phyloP scores from a whole-genome alignment of 2,113 vertebrate genomes.

The Nanorana parkeri region DNA sequence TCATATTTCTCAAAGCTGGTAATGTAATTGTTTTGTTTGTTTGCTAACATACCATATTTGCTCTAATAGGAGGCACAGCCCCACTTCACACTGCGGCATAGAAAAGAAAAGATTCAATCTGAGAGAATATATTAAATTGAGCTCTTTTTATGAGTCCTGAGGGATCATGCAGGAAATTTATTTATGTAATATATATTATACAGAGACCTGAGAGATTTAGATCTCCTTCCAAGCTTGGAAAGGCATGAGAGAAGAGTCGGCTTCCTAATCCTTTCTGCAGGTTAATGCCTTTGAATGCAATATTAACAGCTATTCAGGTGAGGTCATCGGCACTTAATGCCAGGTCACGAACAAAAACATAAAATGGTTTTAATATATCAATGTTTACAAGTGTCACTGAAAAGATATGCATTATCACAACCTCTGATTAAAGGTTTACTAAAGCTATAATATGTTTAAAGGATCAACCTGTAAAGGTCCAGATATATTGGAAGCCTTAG shows the following conservation, averaged over 20 bases:
- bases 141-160: constrained; percentile 28
- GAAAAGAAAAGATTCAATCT: constrained; percentile 25
- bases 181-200: constrained; percentile 38
- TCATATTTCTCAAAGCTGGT: constrained; percentile 28
- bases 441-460: neutral
- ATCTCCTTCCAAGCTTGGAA: constrained; percentile 29
- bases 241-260: neutral
- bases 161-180: constrained; percentile 33
- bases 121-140: constrained; percentile 30
- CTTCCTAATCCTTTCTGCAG: constrained; percentile 9
- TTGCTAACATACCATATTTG: constrained; percentile 40
- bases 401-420: constrained; percentile 22
- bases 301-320: constrained; percentile 18
- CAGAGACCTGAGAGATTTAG: constrained; percentile 15
- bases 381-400: constrained; percentile 6
- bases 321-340: constrained; percentile 1
- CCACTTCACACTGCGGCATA: constrained; percentile 34
- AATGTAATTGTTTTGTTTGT: constrained; percentile 48
- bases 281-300: constrained; percentile 21
- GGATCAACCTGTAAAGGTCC: neutral
- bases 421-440: constrained; percentile 7
- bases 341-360: constrained; percentile 8
- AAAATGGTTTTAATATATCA: constrained; percentile 1
- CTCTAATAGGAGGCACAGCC: constrained; percentile 9
- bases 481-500: too few species aligned